These are phyloP conservation scores for Camponotus fellah DNA, from an alignment of 2,888 invertebrate species.

Conservation along the genomic window DNA sequence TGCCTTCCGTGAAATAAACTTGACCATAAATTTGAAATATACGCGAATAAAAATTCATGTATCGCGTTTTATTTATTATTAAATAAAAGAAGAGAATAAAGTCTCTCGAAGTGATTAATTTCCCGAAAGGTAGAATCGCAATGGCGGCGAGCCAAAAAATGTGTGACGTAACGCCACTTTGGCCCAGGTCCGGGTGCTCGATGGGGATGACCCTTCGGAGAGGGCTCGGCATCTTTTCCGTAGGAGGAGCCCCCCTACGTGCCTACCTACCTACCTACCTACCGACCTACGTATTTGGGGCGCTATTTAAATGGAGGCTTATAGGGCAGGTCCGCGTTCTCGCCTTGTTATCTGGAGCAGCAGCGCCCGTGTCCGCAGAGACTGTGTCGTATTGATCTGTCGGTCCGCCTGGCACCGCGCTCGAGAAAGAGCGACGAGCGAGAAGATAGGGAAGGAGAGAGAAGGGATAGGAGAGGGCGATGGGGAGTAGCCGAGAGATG, in stretches of 20 bases:
- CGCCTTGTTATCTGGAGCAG: slow-evolving; percentile 81
- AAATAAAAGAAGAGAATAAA: not conserved
- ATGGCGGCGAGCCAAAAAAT: slow-evolving; percentile 11
- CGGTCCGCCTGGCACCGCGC: slow-evolving; percentile 75
- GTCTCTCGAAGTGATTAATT: not conserved
- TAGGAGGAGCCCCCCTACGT: slow-evolving; percentile 23
- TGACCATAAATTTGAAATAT: not conserved
- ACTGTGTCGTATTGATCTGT: slow-evolving; percentile 84
- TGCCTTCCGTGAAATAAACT: not conserved
- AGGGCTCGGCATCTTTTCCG: slow-evolving; percentile 2
- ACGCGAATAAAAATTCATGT: not conserved
- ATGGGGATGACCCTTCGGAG: slow-evolving; percentile 17
- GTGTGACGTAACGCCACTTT: slow-evolving; percentile 8
- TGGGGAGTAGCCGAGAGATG: slow-evolving; percentile 13
- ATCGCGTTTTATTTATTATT: not conserved
- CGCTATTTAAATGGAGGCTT: slow-evolving; percentile 80
- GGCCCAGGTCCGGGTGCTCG: slow-evolving; percentile 45
- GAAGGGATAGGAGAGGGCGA: slow-evolving; percentile 73
- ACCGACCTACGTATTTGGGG: slow-evolving; percentile 72
- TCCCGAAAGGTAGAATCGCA: not conserved
- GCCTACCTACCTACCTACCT: slow-evolving; percentile 6
- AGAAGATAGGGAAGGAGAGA: slow-evolving; percentile 51
- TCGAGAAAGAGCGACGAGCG: slow-evolving; percentile 72
- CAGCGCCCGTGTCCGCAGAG: slow-evolving; percentile 74
- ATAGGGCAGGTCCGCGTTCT: slow-evolving; percentile 76